Percentiles rank a stretch among this genome's conserved stretches.
Conservation (phyloP, 2,797 vertebrate genomes). For the Centropyge bicolor region DNA sequence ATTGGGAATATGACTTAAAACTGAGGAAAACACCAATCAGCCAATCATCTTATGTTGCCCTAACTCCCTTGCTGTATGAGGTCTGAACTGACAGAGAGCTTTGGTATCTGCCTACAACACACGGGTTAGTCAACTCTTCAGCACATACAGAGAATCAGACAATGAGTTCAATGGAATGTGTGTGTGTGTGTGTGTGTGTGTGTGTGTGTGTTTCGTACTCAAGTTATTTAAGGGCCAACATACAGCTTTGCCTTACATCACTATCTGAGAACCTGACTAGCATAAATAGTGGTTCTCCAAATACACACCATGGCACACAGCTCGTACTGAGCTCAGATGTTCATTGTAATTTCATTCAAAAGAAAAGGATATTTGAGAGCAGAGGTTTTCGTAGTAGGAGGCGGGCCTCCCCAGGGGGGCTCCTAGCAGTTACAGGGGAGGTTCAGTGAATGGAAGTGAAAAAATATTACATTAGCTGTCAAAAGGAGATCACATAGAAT, state of each 20-base stretch:
- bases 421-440: too few relatives aligned
- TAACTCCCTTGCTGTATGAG: slow-evolving; percentile 42
- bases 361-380: neutral
- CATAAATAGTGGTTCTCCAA: slow-evolving; percentile 21
- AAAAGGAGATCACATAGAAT: too few relatives aligned
- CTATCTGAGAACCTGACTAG: neutral
- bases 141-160: neutral
- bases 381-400: too few relatives aligned
- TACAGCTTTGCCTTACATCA: neutral
- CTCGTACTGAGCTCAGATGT: slow-evolving; percentile 2
- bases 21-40: slow-evolving; percentile 69
- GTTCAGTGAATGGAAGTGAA: too few relatives aligned
- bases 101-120: slow-evolving; percentile 34
- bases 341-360: neutral
- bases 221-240: neutral
- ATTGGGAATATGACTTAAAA: slow-evolving; percentile 79
- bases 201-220: neutral
- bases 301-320: slow-evolving; percentile 10
- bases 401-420: too few relatives aligned
- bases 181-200: too few relatives aligned
- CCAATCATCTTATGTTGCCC: slow-evolving; percentile 57
- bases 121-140: slow-evolving; percentile 44
- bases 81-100: slow-evolving; percentile 41
- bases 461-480: too few relatives aligned
- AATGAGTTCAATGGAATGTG: slow-evolving; percentile 17